Evolutionary conservation across 2,113 vertebrate genomes (phyloP), one percentile per base, ranked within the genome.

Genomic region (Pardalotus punctatus): DNA sequence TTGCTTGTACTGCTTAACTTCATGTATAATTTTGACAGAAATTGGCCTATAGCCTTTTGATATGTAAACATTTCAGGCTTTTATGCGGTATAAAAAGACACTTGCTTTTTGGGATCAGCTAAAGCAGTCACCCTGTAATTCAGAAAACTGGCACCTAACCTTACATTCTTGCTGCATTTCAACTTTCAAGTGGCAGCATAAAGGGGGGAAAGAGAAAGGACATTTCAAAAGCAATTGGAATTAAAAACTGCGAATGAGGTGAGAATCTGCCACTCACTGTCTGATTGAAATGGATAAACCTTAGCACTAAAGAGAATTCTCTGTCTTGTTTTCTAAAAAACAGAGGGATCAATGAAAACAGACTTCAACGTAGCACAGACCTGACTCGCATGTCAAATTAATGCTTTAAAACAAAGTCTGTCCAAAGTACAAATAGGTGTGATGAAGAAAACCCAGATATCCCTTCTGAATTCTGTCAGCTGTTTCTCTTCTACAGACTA

Each of bases 111-210:
- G 97, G 97, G 97, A 98, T 98, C 98, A 98, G 98, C 98, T 98
- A 97, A 95, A 98, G 96, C 98, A 98, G 98, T 98, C 98, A 98
- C 98, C 98, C 98, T 98, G 98, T 98, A 98, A 99, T 99, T 99
- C 98, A 97, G 97, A 87, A 96, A 96, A 96, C 97, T 98, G 97
- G 97, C 98, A 98, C 98, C 98, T 98, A 97, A 95, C 96, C 96
- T 98, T 97, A 98, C 98, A 97, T 98, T 98, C 98, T 98, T 98
- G 94, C 88, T 97, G 92, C 97, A 98, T 98, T 98, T 99, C 97
- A 97, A 97, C 98, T 98, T 98, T 98, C 96, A 98, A 98, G 98
- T 98, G 98, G 97, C 98, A 97, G 97, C 96, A 96, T 94, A 96
- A 93, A 78, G 73, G 48, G 62, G 87, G 58, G 87, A 81, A 86